phyloP scores from a whole-genome alignment of 2,888 invertebrate species.

The Cephus rjabovi region DNA sequence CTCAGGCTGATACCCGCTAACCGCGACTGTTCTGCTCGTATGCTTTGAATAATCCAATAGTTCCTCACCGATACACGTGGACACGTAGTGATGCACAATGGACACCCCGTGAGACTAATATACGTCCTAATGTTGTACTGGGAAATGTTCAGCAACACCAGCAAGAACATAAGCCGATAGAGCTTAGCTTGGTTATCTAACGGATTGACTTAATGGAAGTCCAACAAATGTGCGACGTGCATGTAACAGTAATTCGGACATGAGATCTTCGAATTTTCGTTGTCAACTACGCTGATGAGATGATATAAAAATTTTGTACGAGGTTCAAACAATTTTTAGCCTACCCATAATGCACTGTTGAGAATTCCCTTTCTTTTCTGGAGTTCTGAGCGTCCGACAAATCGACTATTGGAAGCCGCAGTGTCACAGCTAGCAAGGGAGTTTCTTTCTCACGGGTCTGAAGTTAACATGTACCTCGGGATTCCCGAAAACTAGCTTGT shows the following conservation, averaged over 20 bases:
- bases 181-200: constrained; percentile 34
- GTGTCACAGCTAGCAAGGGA: neutral
- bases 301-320: neutral
- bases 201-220: constrained; percentile 33
- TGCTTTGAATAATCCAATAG: constrained; percentile 64
- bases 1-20: constrained; percentile 62
- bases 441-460: neutral
- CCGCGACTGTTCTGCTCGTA: constrained; percentile 49
- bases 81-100: constrained; percentile 26
- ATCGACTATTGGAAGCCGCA: neutral
- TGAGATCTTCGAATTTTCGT: neutral
- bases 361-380: neutral
- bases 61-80: constrained; percentile 34
- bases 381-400: neutral
- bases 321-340: neutral
- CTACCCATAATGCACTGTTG: neutral
- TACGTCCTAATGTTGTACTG: neutral
- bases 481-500: neutral
- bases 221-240: constrained; percentile 37
- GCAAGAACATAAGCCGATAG: neutral
- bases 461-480: neutral
- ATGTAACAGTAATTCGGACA: constrained; percentile 10
- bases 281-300: neutral
- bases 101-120: constrained; percentile 10
- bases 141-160: constrained; percentile 2